These are phyloP conservation scores for Micropoecilia bifurca DNA, from an alignment of 2,797 vertebrate genomes.

Conservation along the genomic window DNA sequence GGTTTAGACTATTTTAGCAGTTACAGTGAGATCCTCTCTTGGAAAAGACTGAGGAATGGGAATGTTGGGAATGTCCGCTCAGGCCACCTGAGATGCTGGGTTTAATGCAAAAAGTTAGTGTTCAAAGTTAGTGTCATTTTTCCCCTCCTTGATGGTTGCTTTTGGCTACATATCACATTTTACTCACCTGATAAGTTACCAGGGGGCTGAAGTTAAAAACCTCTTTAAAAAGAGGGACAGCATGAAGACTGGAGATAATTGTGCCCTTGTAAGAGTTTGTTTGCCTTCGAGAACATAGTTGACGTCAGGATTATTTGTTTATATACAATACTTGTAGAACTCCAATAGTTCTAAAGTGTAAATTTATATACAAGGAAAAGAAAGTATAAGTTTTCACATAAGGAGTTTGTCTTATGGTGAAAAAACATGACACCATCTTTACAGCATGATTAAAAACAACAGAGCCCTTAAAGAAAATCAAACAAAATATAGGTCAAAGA, in stretches of 20 bases:
- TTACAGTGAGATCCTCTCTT: background rate
- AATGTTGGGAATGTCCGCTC: background rate
- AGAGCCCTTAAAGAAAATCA: background rate
- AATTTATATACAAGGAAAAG: background rate
- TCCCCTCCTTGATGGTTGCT: background rate
- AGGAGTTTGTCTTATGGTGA: background rate
- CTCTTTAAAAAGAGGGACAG: background rate
- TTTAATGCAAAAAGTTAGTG: background rate
- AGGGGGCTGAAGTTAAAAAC: background rate
- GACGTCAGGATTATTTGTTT: background rate
- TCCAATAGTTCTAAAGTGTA: background rate
- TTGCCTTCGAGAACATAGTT: background rate
- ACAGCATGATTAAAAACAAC: constrained; percentile 1
- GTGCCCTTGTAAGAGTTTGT: background rate
- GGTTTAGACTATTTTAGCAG: background rate
- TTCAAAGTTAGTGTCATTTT: background rate
- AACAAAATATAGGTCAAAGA: background rate
- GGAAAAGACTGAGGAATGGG: background rate
- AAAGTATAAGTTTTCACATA: background rate
- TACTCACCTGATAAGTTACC: background rate
- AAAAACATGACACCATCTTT: background rate
- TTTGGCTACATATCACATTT: background rate
- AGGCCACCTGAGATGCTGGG: background rate
- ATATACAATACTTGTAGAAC: background rate
- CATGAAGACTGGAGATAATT: background rate